Conservation (phyloP, 2,797 vertebrate genomes). For the Gallinago nigripennis region DNA sequence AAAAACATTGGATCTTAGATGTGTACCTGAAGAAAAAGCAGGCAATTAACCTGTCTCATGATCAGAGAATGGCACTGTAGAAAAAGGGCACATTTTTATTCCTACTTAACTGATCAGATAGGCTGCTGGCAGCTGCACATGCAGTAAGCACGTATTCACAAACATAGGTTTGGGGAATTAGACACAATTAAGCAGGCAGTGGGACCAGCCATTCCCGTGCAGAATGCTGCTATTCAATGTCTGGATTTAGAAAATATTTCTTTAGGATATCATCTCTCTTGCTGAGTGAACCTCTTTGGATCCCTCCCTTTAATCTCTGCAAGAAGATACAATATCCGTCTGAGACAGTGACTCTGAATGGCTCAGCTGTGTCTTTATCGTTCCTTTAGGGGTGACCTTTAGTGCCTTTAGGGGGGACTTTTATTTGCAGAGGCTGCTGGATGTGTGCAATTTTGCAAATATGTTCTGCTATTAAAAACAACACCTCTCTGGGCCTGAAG, state of each 20-base stretch:
- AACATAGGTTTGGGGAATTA: background rate
- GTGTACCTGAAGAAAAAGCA: background rate
- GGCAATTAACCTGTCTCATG: background rate
- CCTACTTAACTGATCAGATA: background rate
- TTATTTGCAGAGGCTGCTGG: background rate
- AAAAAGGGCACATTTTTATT: background rate
- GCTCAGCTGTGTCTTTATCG: background rate
- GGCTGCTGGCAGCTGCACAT: background rate
- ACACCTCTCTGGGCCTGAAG: accelerated
- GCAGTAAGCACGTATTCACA: background rate
- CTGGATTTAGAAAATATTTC: background rate
- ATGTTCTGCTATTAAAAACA: background rate
- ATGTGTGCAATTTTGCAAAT: accelerated
- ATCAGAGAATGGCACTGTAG: background rate
- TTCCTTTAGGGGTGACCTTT: background rate
- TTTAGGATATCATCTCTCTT: background rate
- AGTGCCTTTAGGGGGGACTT: background rate
- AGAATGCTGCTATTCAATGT: background rate
- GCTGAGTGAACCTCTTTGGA: background rate
- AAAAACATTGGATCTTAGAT: background rate
- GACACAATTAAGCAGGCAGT: background rate
- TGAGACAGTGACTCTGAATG: background rate
- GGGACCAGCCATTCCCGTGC: background rate
- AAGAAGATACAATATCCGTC: background rate
- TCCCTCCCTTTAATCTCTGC: background rate